Base-by-base conservation (phyloP, 2,113 vertebrate genomes). In the Microtus pennsylvanicus region DNA sequence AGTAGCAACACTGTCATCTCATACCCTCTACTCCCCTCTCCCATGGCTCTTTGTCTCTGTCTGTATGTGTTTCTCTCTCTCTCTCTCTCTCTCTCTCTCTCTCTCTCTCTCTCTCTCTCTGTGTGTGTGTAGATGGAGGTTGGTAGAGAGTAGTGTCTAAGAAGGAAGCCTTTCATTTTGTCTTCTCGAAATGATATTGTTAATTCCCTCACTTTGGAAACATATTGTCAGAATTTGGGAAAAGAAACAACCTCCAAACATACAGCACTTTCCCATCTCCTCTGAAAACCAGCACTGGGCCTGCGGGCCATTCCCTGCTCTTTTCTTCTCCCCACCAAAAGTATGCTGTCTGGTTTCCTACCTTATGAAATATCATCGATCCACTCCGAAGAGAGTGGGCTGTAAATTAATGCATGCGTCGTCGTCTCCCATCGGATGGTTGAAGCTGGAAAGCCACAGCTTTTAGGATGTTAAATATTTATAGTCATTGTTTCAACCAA, bases 391-490 rank as follows among this genome's bases (percentile, higher is more conserved):
- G 94, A 93, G 95, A 98, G 95, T 95, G 88, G 94, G 91, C 28
- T 97, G 94, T 96, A 98, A 98, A 97, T 97, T 94, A 98, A 97
- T 96, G 97, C 90, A 74, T 77, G 83, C 93, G 93, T 58, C 13
- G 7, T 87, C 63, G 94, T 94, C 93, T 98, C 96, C 94, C 96
- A 93, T 96, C 88, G 30, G 95, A 92, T 50, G 67, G 93, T 72
- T 81, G 92, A 85, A 82, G 94, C 91, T 98, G 94, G 42, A 93
- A 97, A 97, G 94, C 97, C 96, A 98, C 97, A 96, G 97, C 97
- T 98, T 98, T 98, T 98, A 98, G 96, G 96, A 97, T 96, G 97
- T 98, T 98, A 98, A 98, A 98, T 98, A 98, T 98, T 98, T 98
- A 98, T 98, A 83, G 96, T 97, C 95, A 95, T 97, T 96, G 86